Evolutionary conservation across 2,797 vertebrate genomes (phyloP).

Genomic region (Borostomias antarcticus): DNA sequence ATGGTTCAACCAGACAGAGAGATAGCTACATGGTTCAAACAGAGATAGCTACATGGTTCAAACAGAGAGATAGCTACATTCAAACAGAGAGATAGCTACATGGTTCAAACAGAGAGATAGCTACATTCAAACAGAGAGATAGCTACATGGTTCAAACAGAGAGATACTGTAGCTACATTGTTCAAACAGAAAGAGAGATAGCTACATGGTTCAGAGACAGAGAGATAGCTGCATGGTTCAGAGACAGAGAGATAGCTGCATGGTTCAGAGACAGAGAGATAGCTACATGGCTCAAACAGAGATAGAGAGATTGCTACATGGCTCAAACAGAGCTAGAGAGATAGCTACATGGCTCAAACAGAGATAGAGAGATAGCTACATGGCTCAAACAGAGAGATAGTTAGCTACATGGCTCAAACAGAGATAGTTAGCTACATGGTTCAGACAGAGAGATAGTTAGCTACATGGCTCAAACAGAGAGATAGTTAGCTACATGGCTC

Average conservation of each 20-base stretch:
- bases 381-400: not conserved
- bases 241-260: not conserved
- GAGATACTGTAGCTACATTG: constrained; percentile 41
- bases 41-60: not conserved
- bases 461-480: constrained; percentile 49
- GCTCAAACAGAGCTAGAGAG: constrained; percentile 5
- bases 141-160: constrained; percentile 50
- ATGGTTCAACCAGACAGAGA: not conserved
- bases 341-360: constrained; percentile 18
- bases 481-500: constrained; percentile 38
- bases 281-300: constrained; percentile 23
- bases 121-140: constrained; percentile 6
- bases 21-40: constrained; percentile 41
- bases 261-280: constrained; percentile 55
- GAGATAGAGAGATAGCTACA: constrained; percentile 6
- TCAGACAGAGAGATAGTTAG: constrained; percentile 45
- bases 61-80: not conserved
- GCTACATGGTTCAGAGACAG: constrained; percentile 16
- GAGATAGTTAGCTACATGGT: constrained; percentile 47
- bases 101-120: not conserved
- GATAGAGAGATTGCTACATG: constrained; percentile 13
- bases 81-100: constrained; percentile 1
- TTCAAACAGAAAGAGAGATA: constrained; percentile 38
- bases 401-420: constrained; percentile 42
- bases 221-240: constrained; percentile 16